Evolutionary conservation across 23 tunicate species (phyloP).

Genomic region (Trididemnum miniatum): DNA sequence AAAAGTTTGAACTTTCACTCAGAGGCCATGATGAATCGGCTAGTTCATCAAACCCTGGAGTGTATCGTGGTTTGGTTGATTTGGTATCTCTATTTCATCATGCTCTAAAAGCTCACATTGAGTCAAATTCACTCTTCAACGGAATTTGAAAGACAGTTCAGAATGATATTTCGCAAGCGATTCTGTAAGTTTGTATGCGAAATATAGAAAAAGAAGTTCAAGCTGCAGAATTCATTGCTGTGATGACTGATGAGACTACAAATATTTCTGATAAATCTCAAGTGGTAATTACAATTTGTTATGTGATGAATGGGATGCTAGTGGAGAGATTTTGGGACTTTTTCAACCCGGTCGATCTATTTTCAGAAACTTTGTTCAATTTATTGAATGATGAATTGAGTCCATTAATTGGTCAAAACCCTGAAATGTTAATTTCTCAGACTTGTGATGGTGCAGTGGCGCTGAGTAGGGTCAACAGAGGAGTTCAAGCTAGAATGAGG

Average conservation of each 20-base stretch:
- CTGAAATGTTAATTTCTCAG: conserved; percentile 17
- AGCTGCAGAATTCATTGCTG: conserved; percentile 4
- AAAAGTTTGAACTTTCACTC: conserved; percentile 23
- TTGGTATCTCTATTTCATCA: conserved; percentile 7
- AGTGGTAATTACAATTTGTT: conserved; percentile 13
- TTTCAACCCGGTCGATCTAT: conserved; percentile 29
- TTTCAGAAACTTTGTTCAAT: conserved; percentile 7
- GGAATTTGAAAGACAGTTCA: conserved; percentile 15
- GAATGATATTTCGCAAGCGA: conserved; percentile 17
- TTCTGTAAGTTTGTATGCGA: neutral
- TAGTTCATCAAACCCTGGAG: conserved; percentile 9
- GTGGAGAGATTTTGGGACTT: conserved; percentile 34
- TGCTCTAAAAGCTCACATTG: neutral
- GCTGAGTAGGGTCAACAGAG: conserved; percentile 7
- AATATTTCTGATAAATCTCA: conserved; percentile 26
- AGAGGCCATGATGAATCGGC: conserved; percentile 32
- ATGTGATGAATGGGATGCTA: neutral
- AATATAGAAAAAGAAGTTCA: neutral
- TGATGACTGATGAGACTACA: conserved; percentile 40
- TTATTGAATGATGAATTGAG: conserved; percentile 2
- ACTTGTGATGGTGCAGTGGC: conserved; percentile 42
- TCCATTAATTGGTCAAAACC: neutral
- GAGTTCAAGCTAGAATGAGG: conserved; percentile 39
- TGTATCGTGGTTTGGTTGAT: conserved; percentile 15
- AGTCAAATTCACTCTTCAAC: neutral